Evolutionary conservation across 2,888 invertebrate species (phyloP).

Genomic region (Tinea pellionella): DNA sequence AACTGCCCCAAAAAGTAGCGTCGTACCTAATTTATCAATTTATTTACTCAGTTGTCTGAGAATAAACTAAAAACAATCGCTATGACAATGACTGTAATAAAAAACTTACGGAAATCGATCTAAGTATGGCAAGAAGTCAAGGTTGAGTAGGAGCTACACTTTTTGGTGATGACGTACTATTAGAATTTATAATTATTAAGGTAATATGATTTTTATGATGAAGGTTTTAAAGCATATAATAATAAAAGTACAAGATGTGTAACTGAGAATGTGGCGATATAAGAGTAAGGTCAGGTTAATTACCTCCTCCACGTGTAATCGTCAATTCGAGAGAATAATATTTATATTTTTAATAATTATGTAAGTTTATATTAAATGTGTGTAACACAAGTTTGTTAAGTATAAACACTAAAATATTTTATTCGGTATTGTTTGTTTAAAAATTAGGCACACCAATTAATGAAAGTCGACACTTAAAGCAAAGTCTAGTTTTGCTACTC

Average conservation of each 20-base stretch:
- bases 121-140: not conserved
- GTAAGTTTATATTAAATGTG: no score
- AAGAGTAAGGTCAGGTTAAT: constrained; percentile 1
- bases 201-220: not conserved
- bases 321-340: no score
- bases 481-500: constrained; percentile 22
- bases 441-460: not conserved
- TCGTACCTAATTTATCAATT: no score
- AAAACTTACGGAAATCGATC: constrained; percentile 1
- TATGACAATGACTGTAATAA: not conserved
- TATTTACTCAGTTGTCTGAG: not conserved
- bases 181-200: not conserved
- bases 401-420: no score
- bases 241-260: not conserved
- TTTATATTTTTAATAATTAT: no score
- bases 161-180: not conserved
- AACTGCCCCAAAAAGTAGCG: no score
- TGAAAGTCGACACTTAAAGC: not conserved
- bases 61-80: not conserved
- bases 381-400: no score
- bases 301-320: constrained; percentile 4
- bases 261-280: not conserved
- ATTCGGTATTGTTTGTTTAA: no score
- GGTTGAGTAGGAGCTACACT: not conserved
- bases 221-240: not conserved